phyloP scores from a whole-genome alignment of 1,140 invertebrate genomes.

The Frieseomelitta varia region DNA sequence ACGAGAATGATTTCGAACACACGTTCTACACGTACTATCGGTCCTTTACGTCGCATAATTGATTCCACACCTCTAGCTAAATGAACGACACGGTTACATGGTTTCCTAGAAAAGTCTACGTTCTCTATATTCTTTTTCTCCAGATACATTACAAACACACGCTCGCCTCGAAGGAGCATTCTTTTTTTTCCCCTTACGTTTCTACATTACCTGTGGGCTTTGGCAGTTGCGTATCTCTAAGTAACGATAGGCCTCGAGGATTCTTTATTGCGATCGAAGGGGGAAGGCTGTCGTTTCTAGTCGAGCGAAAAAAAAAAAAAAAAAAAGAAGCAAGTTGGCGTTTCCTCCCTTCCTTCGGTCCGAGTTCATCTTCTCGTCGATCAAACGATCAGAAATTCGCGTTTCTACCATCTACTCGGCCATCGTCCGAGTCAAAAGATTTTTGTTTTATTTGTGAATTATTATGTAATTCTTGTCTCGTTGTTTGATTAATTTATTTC shows the following conservation, averaged over 20 bases:
- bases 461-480: not conserved
- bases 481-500: not conserved
- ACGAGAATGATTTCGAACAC: slow-evolving; percentile 25
- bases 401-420: not conserved
- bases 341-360: slow-evolving; percentile 36
- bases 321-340: not conserved
- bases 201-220: slow-evolving; percentile 66
- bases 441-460: no score
- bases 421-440: not conserved
- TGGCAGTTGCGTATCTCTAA: slow-evolving; percentile 68
- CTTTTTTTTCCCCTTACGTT: slow-evolving; percentile 28
- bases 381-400: not conserved
- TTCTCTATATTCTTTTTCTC: slow-evolving; percentile 45
- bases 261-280: slow-evolving; percentile 40
- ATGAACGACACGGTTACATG: slow-evolving; percentile 55
- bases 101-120: slow-evolving; percentile 60
- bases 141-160: slow-evolving; percentile 60
- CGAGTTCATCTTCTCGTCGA: not conserved
- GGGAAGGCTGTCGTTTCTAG: slow-evolving; percentile 9
- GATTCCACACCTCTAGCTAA: slow-evolving; percentile 54
- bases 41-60: slow-evolving; percentile 36
- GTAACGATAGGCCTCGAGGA: slow-evolving; percentile 58
- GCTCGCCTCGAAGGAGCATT: slow-evolving; percentile 30
- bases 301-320: slow-evolving; percentile 17
- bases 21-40: not conserved